Percentiles rank a stretch among this genome's conserved stretches.
phyloP scores from a whole-genome alignment of 2,888 invertebrate genomes.

The Endomychus coccineus region DNA sequence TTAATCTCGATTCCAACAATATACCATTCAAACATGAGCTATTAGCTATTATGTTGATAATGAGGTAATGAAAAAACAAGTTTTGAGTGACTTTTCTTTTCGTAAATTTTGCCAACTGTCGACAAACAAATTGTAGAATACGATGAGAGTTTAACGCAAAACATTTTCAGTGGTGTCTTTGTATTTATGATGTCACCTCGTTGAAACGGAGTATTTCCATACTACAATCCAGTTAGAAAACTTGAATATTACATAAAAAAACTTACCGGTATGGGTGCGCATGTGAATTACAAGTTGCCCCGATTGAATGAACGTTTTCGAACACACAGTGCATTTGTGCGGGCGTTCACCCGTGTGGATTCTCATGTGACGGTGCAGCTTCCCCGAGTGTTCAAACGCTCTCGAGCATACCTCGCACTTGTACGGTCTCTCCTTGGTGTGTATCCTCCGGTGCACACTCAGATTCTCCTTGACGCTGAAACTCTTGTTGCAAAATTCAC shows the following conservation, averaged over 20 bases:
- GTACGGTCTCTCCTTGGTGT: slow-evolving; percentile 87
- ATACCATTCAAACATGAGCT: no score
- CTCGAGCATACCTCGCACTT: slow-evolving; percentile 82
- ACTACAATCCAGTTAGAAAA: no score
- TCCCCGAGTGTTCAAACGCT: slow-evolving; percentile 86
- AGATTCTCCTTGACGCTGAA: slow-evolving; percentile 90
- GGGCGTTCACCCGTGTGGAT: slow-evolving; percentile 88
- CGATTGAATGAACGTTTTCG: slow-evolving; percentile 85
- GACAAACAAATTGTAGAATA: no score
- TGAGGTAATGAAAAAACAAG: no score
- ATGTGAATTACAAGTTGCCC: slow-evolving; percentile 87
- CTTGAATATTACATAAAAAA: not conserved
- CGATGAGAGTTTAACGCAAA: no score
- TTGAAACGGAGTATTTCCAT: no score
- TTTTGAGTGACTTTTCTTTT: no score
- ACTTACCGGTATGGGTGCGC: slow-evolving; percentile 65
- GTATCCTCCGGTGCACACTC: slow-evolving; percentile 82
- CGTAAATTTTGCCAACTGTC: no score
- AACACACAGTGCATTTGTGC: slow-evolving; percentile 80
- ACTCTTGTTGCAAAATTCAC: slow-evolving; percentile 86
- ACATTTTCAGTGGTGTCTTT: no score
- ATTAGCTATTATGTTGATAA: no score
- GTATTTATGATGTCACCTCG: no score
- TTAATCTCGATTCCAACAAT: no score
- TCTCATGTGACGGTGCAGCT: slow-evolving; percentile 82